phyloP scores from a whole-genome alignment of 30 jellyfish, hydroid and myxozoan species.

The Aurelia sp. region DNA sequence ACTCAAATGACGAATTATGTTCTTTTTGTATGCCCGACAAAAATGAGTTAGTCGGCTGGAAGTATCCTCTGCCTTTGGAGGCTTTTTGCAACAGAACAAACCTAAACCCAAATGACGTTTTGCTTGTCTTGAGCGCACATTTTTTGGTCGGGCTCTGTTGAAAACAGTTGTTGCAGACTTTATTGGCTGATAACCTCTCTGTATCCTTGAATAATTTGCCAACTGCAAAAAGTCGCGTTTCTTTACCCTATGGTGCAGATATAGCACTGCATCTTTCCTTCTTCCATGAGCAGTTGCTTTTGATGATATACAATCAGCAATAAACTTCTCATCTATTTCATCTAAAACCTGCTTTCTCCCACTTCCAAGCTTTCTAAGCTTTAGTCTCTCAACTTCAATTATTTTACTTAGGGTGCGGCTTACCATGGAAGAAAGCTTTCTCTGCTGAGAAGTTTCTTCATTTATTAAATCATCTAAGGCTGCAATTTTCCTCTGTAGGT shows the following conservation, averaged over 20 bases:
- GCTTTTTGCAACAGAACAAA: constrained; percentile 45
- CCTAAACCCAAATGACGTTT: constrained; percentile 37
- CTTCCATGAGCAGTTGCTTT: constrained; percentile 70
- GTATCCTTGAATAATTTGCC: constrained; percentile 19
- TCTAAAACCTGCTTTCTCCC: constrained; percentile 56
- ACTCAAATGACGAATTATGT: constrained; percentile 17
- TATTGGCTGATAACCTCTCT: constrained; percentile 11
- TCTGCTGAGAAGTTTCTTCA: background rate
- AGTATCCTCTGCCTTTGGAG: constrained; percentile 48
- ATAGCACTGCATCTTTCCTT: constrained; percentile 35
- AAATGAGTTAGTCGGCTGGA: constrained; percentile 44
- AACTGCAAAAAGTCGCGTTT: constrained; percentile 31
- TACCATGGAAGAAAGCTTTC: background rate
- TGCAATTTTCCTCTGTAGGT: background rate
- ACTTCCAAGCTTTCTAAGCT: constrained; percentile 50
- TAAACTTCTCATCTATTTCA: constrained; percentile 45
- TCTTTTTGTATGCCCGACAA: constrained; percentile 60
- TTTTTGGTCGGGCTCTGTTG: constrained; percentile 36
- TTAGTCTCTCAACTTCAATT: constrained; percentile 12
- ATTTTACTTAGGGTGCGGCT: constrained; percentile 14
- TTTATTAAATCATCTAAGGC: constrained; percentile 3
- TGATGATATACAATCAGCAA: constrained; percentile 23
- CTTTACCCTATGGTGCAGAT: constrained; percentile 37
- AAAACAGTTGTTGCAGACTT: constrained; percentile 45
- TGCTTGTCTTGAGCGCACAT: constrained; percentile 53